These are phyloP conservation scores for Acholoe squamosa DNA, from an alignment of 2,888 invertebrate species.

Conservation along the genomic window DNA sequence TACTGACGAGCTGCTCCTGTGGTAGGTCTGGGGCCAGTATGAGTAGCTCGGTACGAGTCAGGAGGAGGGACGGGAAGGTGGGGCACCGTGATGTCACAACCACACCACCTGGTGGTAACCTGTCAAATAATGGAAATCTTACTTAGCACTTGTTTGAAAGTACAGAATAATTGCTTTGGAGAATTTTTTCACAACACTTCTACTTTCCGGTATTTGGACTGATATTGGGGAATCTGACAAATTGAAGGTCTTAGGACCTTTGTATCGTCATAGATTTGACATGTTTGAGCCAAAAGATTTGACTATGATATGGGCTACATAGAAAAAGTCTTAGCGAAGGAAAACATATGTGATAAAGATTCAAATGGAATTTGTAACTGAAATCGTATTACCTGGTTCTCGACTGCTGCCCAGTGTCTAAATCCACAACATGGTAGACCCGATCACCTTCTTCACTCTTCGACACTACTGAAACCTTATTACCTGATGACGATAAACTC, in stretches of 20 bases:
- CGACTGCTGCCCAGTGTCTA: background rate
- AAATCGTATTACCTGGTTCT: background rate
- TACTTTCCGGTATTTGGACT: background rate
- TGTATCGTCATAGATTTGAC: no score
- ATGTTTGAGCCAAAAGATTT: no score
- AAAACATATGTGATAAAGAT: no score
- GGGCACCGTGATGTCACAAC: background rate
- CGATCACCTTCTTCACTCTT: background rate
- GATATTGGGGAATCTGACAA: no score
- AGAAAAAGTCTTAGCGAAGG: no score
- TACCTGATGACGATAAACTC: background rate
- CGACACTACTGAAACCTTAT: background rate
- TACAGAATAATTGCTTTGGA: background rate
- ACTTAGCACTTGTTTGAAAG: no score
- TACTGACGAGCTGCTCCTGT: slow-evolving; percentile 44
- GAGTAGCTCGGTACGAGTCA: background rate
- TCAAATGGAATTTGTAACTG: no score
- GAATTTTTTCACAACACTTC: background rate
- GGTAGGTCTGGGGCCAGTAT: background rate
- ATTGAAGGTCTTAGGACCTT: no score
- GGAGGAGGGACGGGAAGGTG: slow-evolving; percentile 18
- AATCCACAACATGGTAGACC: slow-evolving; percentile 3
- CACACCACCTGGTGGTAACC: background rate
- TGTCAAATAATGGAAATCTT: background rate
- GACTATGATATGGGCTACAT: no score